phyloP scores from a whole-genome alignment of 2,113 vertebrate genomes.

The Phasianus colchicus region DNA sequence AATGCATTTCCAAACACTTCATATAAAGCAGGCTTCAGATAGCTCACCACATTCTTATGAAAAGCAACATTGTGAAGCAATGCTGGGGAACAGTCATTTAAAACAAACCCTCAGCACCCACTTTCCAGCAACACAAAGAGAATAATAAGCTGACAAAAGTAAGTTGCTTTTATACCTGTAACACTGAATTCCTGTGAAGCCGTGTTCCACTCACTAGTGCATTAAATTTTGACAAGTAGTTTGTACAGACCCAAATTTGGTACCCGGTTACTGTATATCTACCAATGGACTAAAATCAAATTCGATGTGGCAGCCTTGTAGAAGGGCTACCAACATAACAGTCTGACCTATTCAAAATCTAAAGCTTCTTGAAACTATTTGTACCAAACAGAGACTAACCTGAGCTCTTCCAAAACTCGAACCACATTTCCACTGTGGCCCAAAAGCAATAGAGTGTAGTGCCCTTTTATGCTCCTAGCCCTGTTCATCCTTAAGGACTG shows the following conservation, averaged over 20 bases:
- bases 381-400: slow-evolving; percentile 31
- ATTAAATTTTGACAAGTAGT: not conserved
- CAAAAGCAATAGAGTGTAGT: slow-evolving; percentile 20
- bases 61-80: slow-evolving; percentile 43
- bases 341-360: slow-evolving; percentile 5
- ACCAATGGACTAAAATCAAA: slow-evolving; percentile 7
- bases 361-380: not conserved
- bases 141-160: not conserved
- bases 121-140: not conserved
- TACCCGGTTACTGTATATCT: not conserved
- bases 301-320: not conserved
- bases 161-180: not conserved
- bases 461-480: not conserved
- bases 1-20: slow-evolving; percentile 52
- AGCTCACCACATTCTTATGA: slow-evolving; percentile 46
- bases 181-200: not conserved
- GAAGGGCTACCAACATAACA: not conserved
- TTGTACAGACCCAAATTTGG: not conserved
- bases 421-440: slow-evolving; percentile 36
- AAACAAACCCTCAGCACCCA: slow-evolving; percentile 18
- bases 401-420: slow-evolving; percentile 39
- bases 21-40: slow-evolving; percentile 57
- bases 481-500: not conserved
- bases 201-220: not conserved
- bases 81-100: not conserved